Base-by-base conservation (phyloP, 2,888 invertebrate genomes). In the Hemicrepidius hirtus region DNA sequence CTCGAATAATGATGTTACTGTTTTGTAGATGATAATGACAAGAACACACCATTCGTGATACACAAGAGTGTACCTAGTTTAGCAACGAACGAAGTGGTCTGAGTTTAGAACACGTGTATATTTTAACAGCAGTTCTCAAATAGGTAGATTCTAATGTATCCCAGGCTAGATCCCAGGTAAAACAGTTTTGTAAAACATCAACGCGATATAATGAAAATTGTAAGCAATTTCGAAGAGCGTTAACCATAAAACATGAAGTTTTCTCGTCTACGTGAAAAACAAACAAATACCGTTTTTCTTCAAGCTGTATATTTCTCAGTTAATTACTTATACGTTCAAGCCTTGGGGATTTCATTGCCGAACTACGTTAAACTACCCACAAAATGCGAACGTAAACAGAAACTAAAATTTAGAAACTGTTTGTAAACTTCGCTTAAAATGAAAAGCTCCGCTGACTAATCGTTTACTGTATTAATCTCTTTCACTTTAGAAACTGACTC, bases 401-500 rank as follows among this genome's bases (percentile, higher is more conserved):
- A 64, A 64, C 69, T 68, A 53, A 69, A 41, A 69, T 69, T 69
- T 65, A 53, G 35, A 50, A 53, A 53, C 35, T 53, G 50, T 41
- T 41, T 18, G 35, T 35, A 35, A 68, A 64, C 69, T 41, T 63
- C 41, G 37, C 50, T 71, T 66, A 59, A 71, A 71, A 16, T 71
- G 71, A 66, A 66, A 59, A 66, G 66, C 60, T 32, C 20, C 50
- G 57, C 59, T 65, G 65, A 59, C 64, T 71, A 71, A 71, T 71
- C 66, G 67, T 3, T 65, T 37, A 9, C 50, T 40, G 57, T 60
- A 66, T 71, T 71, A 71, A 71, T 66, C 59, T 71, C 59, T 49
- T 46, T 40, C 64, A 16, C 64, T 53, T 53, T 65, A 50, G 50
- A 65, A 53, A 49, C 50, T 40, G 50, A 65, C 44, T 55, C 7